phyloP scores from a whole-genome alignment of 1,140 invertebrate genomes.

The Sitodiplosis mosellana region DNA sequence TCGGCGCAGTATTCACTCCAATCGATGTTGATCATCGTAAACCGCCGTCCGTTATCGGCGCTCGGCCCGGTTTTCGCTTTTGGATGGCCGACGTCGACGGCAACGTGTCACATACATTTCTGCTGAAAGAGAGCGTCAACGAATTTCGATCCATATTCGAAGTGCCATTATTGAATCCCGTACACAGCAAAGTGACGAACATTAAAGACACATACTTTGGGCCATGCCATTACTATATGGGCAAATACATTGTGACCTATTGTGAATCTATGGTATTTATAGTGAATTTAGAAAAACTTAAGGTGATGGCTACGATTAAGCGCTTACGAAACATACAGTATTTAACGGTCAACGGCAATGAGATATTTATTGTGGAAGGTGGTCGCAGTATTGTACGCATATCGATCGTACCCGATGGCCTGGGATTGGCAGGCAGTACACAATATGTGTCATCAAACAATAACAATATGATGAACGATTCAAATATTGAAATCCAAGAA shows the following conservation, averaged over 20 bases:
- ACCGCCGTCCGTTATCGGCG: constrained; percentile 27
- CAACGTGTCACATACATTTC: constrained; percentile 61
- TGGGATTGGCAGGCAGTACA: neutral
- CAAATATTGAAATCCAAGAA: constrained; percentile 12
- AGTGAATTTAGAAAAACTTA: constrained; percentile 43
- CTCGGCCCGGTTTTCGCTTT: constrained; percentile 55
- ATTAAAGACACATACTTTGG: constrained; percentile 39
- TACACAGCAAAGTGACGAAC: constrained; percentile 25
- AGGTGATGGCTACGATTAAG: constrained; percentile 29
- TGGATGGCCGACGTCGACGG: constrained; percentile 63
- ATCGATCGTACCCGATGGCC: constrained; percentile 24
- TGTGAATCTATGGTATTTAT: constrained; percentile 50
- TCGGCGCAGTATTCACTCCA: constrained; percentile 12
- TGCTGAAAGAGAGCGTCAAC: constrained; percentile 57
- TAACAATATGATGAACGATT: constrained; percentile 2
- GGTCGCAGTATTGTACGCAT: constrained; percentile 40
- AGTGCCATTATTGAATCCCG: constrained; percentile 48
- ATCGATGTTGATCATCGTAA: constrained; percentile 6
- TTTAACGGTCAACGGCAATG: constrained; percentile 24
- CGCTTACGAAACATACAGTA: constrained; percentile 24
- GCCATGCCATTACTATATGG: constrained; percentile 42
- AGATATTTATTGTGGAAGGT: constrained; percentile 57
- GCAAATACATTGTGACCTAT: constrained; percentile 54
- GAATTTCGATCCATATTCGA: constrained; percentile 30
- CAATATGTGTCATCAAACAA: neutral